Percentiles rank a stretch among this genome's conserved stretches.
Conservation (phyloP, 2,113 vertebrate species). For the Zeus faber region DNA sequence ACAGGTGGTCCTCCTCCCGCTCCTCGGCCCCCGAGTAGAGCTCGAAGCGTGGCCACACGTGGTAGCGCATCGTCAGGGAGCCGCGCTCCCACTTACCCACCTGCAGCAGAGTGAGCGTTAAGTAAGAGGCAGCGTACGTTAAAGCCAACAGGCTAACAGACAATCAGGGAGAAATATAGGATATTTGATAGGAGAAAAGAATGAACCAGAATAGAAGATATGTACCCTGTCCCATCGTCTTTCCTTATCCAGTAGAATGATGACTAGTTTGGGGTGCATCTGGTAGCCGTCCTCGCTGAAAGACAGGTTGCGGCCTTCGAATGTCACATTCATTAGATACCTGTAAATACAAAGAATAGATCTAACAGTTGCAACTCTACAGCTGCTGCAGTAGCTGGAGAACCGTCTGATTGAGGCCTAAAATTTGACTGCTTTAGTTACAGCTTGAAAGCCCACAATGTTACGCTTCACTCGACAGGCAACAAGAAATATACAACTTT, state of each 20-base stretch:
- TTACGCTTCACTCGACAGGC: too few species aligned
- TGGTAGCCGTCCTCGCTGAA: slow-evolving; percentile 98
- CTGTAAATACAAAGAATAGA: slow-evolving; percentile 68
- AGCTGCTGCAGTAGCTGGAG: too few species aligned
- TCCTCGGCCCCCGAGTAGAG: slow-evolving; percentile 88
- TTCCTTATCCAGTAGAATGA: slow-evolving; percentile 95
- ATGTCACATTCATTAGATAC: slow-evolving; percentile 98
- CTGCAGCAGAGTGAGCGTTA: slow-evolving; percentile 61
- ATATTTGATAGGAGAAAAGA: background rate
- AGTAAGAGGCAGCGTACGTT: slow-evolving; percentile 1
- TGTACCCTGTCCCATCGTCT: slow-evolving; percentile 88
- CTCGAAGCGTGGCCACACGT: slow-evolving; percentile 95
- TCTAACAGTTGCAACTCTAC: background rate
- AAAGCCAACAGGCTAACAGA: slow-evolving; percentile 5
- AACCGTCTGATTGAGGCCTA: too few species aligned
- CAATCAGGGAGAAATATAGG: background rate
- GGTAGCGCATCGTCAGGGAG: slow-evolving; percentile 93
- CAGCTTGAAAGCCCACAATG: too few species aligned
- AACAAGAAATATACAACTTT: too few species aligned
- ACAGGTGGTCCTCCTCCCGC: slow-evolving; percentile 92
- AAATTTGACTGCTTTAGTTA: too few species aligned
- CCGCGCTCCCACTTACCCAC: slow-evolving; percentile 98
- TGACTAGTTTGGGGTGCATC: slow-evolving; percentile 98
- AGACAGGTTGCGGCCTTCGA: slow-evolving; percentile 96
- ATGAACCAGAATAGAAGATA: slow-evolving; percentile 2